Evolutionary conservation across 2,888 invertebrate genomes (phyloP).

Genomic region (Euphydryas editha): DNA sequence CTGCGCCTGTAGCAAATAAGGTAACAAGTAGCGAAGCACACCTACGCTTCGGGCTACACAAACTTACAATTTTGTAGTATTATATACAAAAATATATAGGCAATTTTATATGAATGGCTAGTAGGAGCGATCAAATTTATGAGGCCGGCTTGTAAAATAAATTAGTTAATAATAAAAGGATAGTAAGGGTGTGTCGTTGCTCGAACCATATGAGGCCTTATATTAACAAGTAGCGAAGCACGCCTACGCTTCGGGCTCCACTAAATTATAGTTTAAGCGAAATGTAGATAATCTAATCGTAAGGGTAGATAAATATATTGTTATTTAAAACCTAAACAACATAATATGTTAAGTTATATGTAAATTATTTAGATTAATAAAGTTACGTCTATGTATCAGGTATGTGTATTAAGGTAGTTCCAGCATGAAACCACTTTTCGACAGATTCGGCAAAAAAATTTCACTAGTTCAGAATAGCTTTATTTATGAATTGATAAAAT

Average conservation of each 20-base stretch:
- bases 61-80: conserved; percentile 18
- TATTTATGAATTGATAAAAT: too few species aligned
- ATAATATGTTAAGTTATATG: too few species aligned
- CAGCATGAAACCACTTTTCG: too few species aligned
- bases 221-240: conserved; percentile 53
- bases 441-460: too few species aligned
- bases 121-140: background rate
- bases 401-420: too few species aligned
- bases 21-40: conserved; percentile 53
- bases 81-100: background rate
- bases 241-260: conserved; percentile 44
- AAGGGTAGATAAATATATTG: background rate
- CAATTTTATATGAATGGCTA: background rate
- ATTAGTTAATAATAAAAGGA: conserved; percentile 13
- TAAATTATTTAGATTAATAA: too few species aligned
- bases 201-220: conserved; percentile 50
- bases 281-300: background rate
- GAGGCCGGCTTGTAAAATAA: conserved; percentile 4
- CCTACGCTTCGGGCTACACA: conserved; percentile 44
- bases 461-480: too few species aligned
- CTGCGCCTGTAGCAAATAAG: conserved; percentile 53
- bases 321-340: too few species aligned
- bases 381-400: too few species aligned
- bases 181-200: conserved; percentile 54
- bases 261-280: conserved; percentile 22